Evolutionary conservation across 2,888 invertebrate genomes (phyloP).

Genomic region (Orthosia cruda): DNA sequence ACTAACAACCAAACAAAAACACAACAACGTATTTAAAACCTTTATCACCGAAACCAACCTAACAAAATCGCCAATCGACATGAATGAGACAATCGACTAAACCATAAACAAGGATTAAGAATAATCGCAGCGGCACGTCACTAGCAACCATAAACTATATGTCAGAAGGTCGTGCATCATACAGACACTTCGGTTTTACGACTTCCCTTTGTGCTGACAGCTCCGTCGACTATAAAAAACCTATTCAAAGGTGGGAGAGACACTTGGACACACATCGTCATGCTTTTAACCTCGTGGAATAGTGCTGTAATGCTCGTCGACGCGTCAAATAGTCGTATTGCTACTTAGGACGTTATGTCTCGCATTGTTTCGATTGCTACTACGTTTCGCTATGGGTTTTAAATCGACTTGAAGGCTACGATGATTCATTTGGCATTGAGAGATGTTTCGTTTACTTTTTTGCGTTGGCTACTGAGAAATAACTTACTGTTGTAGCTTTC

Average conservation of each 20-base stretch:
- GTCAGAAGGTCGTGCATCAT: slow-evolving; percentile 81
- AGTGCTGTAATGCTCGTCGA: slow-evolving; percentile 64
- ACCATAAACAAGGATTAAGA: slow-evolving; percentile 83
- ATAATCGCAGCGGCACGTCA: slow-evolving; percentile 76
- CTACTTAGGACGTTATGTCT: slow-evolving; percentile 56
- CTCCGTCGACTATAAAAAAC: slow-evolving; percentile 80
- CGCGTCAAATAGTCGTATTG: slow-evolving; percentile 62
- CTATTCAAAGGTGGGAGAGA: slow-evolving; percentile 79
- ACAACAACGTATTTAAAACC: slow-evolving; percentile 19
- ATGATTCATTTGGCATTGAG: slow-evolving; percentile 54
- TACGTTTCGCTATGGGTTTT: slow-evolving; percentile 61
- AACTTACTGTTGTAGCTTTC: neutral
- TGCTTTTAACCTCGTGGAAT: slow-evolving; percentile 71
- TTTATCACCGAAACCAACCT: slow-evolving; percentile 52
- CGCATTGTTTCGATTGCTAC: slow-evolving; percentile 57
- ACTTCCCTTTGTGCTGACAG: slow-evolving; percentile 83
- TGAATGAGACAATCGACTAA: slow-evolving; percentile 71
- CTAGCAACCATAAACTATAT: slow-evolving; percentile 71
- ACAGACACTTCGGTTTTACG: slow-evolving; percentile 82
- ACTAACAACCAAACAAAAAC: slow-evolving; percentile 29
- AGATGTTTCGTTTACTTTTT: slow-evolving; percentile 21
- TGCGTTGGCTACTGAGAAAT: neutral
- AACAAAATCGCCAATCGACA: slow-evolving; percentile 71
- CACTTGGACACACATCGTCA: slow-evolving; percentile 78
- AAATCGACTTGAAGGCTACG: slow-evolving; percentile 47